phyloP scores from a whole-genome alignment of 1,140 invertebrate genomes.

The Drosophila sp. region DNA sequence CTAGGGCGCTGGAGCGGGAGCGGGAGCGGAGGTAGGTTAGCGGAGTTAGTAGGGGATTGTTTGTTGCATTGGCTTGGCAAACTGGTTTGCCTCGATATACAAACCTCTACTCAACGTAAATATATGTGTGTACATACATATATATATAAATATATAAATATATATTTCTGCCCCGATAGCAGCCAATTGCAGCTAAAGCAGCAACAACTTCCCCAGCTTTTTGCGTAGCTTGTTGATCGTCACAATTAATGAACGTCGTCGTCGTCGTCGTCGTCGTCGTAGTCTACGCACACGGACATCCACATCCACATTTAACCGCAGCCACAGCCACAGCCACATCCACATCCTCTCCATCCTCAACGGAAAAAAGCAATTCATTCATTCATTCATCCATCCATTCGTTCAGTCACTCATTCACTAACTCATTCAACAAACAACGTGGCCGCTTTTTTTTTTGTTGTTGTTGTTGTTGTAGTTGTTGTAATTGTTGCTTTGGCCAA shows the following conservation, averaged over 20 bases:
- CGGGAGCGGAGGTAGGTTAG: not conserved
- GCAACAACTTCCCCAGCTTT: slow-evolving; percentile 51
- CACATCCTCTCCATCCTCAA: slow-evolving; percentile 41
- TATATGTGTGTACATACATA: not conserved
- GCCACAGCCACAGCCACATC: slow-evolving; percentile 50
- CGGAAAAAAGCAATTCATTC: slow-evolving; percentile 79
- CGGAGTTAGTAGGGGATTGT: slow-evolving; percentile 33
- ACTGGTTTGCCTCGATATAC: slow-evolving; percentile 14
- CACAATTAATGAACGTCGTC: slow-evolving; percentile 75
- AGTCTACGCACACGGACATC: slow-evolving; percentile 75
- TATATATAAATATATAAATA: slow-evolving; percentile 3
- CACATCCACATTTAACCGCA: slow-evolving; percentile 58
- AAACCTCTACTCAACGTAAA: not conserved
- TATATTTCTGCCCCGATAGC: slow-evolving; percentile 14
- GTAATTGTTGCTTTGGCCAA: slow-evolving; percentile 75
- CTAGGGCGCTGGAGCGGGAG: not conserved
- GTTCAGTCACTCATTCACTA: slow-evolving; percentile 53
- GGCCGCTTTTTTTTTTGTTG: slow-evolving; percentile 46
- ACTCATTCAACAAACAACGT: slow-evolving; percentile 60
- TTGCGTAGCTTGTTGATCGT: slow-evolving; percentile 80
- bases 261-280: slow-evolving; percentile 4
- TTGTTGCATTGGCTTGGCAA: slow-evolving; percentile 19
- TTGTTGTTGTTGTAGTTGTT: slow-evolving; percentile 23
- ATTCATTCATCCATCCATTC: slow-evolving; percentile 8
- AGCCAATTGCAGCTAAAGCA: slow-evolving; percentile 25